Evolutionary conservation across 2,113 vertebrate genomes (phyloP).

Genomic region (Helogale parvula): DNA sequence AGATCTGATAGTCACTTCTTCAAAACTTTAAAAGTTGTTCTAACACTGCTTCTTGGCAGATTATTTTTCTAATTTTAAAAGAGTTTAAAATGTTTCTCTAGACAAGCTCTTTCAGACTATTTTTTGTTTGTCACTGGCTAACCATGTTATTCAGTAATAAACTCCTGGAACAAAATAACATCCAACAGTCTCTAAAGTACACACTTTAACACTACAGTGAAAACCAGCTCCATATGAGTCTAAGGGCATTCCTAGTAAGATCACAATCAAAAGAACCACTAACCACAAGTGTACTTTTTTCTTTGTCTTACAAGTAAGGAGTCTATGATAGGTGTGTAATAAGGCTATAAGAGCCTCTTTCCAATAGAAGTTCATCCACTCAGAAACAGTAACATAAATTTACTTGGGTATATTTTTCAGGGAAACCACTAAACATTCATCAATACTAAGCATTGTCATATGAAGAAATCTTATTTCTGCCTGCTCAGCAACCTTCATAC

Average conservation of each 20-base stretch:
- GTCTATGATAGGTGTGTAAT: not conserved
- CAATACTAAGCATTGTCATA: not conserved
- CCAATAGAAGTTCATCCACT: not conserved
- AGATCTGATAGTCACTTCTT: not conserved
- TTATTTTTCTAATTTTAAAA: conserved; percentile 46
- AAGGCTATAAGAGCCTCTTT: not conserved
- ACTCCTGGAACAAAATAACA: not conserved
- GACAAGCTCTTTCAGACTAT: not conserved
- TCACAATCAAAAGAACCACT: not conserved
- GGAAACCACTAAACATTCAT: not conserved
- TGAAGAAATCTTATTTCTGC: not conserved
- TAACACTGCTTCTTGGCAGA: conserved; percentile 12
- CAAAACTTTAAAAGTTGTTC: conserved; percentile 18
- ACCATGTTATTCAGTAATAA: not conserved
- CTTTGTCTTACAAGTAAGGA: conserved; percentile 17
- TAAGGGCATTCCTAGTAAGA: not conserved
- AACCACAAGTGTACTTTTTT: conserved; percentile 2
- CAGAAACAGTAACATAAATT: not conserved
- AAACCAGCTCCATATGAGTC: not conserved
- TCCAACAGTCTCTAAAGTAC: not conserved
- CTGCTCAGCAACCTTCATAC: not conserved
- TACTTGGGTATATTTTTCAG: not conserved
- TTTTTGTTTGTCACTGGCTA: not conserved
- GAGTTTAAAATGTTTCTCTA: conserved; percentile 6
- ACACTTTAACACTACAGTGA: not conserved